Conservation (phyloP, 2,797 vertebrate species). For the Lindbergichthys nudifrons region DNA sequence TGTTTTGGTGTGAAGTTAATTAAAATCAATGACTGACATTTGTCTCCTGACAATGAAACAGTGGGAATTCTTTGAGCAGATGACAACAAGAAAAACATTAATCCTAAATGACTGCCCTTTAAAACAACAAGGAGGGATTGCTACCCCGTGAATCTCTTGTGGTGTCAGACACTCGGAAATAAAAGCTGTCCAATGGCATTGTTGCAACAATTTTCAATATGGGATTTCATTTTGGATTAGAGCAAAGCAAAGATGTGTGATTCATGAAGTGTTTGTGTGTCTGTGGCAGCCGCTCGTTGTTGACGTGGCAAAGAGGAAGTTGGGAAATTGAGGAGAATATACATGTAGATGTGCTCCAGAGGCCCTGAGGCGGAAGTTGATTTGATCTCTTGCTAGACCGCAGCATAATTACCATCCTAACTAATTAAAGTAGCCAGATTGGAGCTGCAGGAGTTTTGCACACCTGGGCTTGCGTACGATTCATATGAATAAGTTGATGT, state of each 20-base stretch:
- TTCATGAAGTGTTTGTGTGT: conserved; percentile 46
- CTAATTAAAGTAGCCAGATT: conserved; percentile 57
- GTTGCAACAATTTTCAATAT: conserved; percentile 38
- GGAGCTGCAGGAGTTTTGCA: conserved; percentile 22
- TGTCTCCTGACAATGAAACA: conserved; percentile 50
- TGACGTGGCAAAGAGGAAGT: conserved; percentile 37
- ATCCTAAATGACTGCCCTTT: conserved; percentile 73
- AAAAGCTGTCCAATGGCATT: conserved; percentile 32
- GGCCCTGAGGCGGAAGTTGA: conserved; percentile 5
- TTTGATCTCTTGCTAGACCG: conserved; percentile 21
- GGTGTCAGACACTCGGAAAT: conserved; percentile 13
- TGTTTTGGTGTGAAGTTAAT: conserved; percentile 74
- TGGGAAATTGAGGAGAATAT: background rate
- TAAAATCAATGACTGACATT: conserved; percentile 62
- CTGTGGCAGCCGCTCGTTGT: conserved; percentile 26
- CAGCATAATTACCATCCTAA: conserved; percentile 40
- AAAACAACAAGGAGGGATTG: conserved; percentile 75
- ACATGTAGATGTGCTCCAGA: background rate
- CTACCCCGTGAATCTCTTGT: conserved; percentile 41
- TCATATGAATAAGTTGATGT: background rate
- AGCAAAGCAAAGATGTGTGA: background rate
- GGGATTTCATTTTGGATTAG: conserved; percentile 64
- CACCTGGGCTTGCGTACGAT: conserved; percentile 41
- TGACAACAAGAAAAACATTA: conserved; percentile 44
- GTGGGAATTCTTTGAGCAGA: conserved; percentile 63